phyloP scores from a whole-genome alignment of 2,888 invertebrate species.

The Sphaerophoria rueppellii region DNA sequence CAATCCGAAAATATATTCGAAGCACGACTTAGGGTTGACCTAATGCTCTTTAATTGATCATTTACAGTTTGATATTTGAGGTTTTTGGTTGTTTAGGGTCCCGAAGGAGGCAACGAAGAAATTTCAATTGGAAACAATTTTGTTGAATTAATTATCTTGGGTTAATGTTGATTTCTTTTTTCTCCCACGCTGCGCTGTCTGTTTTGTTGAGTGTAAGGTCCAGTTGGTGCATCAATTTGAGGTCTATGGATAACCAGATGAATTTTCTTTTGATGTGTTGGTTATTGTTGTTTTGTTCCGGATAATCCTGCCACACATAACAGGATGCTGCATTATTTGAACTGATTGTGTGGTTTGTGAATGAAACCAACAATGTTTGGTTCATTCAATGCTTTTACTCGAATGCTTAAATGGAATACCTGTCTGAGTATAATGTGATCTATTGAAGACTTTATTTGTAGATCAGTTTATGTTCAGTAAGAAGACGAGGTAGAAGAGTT shows the following conservation, averaged over 20 bases:
- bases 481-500: too few relatives aligned
- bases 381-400: constrained; percentile 34
- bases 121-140: constrained; percentile 16
- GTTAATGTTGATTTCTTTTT: neutral
- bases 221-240: constrained; percentile 30
- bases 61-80: constrained; percentile 16
- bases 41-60: constrained; percentile 64
- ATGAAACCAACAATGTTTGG: constrained; percentile 22
- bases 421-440: neutral
- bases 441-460: too few relatives aligned
- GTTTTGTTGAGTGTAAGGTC: neutral
- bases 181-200: constrained; percentile 65
- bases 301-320: constrained; percentile 57
- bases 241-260: constrained; percentile 1
- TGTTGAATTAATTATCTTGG: constrained; percentile 18
- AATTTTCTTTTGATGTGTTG: constrained; percentile 1
- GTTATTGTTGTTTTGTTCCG: constrained; percentile 25
- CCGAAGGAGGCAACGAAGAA: neutral
- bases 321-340: constrained; percentile 61
- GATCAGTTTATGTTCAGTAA: too few relatives aligned
- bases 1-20: neutral
- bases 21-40: constrained; percentile 57
- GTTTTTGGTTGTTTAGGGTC: neutral
- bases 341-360: constrained; percentile 51
- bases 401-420: constrained; percentile 1